A percentile compares a stretch with the other conserved stretches of the same genome.
Evolutionary conservation across 2,113 vertebrate species (phyloP).

Genomic region (Cariama cristata): DNA sequence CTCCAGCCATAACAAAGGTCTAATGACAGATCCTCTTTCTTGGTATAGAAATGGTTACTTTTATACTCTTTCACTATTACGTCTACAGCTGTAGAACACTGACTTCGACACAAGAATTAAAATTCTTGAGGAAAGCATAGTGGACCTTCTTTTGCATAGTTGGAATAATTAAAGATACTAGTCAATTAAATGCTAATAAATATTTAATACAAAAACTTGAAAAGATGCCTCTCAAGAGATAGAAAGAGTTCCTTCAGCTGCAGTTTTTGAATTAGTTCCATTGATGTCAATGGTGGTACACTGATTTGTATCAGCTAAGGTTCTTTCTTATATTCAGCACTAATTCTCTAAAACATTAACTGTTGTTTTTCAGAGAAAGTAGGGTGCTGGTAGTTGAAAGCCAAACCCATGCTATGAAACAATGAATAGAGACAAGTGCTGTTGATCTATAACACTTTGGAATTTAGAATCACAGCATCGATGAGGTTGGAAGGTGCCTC

Average conservation of each 20-base stretch:
- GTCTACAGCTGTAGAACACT: neutral
- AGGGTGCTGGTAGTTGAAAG: neutral
- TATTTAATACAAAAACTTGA: neutral
- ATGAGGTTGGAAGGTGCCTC: neutral
- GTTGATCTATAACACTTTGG: neutral
- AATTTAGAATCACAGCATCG: neutral
- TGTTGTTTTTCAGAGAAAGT: neutral
- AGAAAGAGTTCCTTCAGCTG: neutral
- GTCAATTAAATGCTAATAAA: neutral
- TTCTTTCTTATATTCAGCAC: neutral
- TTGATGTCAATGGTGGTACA: neutral
- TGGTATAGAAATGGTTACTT: neutral
- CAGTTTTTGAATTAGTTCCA: neutral
- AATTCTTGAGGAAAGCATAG: neutral
- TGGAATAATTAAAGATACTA: neutral
- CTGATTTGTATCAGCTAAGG: neutral
- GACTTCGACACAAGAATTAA: neutral
- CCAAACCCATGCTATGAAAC: neutral
- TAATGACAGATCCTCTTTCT: neutral
- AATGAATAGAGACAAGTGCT: neutral
- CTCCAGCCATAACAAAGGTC: fast-evolving
- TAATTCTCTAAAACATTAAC: neutral
- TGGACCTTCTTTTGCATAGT: neutral
- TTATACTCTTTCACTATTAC: neutral
- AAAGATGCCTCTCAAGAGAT: neutral